Evolutionary conservation across 2,888 invertebrate species (phyloP), one percentile per base, ranked within the genome.

Genomic region (Ophraella communa): DNA sequence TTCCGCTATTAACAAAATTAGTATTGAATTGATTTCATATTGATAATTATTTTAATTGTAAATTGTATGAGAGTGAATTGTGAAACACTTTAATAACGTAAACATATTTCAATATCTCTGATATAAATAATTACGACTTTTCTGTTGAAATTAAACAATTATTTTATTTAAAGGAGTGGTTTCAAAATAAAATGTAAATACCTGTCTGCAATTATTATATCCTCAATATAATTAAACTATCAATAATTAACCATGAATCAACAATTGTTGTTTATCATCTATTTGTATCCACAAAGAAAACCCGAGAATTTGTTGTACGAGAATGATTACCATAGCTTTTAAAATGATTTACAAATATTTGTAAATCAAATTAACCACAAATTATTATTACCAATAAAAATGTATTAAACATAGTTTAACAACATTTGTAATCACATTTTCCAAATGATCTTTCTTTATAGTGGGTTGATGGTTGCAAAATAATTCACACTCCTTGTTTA

Each of bases 381-480:
- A 30, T 30, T 3, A 30, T 10, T 3, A 30, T 30, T 30, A 30
- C 30, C 30, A 30, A 30, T 30, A 30, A 30, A 30, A 30, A 8
- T 30, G n/a, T n/a, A n/a, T n/a, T n/a, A n/a, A n/a, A n/a, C 30
- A 30, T 11, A 30, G 8, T 30, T 10, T 5, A 17, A 39, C 2
- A 5, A 39, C 14, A 39, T 14, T 39, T 14, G 17, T 17, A 39
- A 14, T 39, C 14, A 10, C 4, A n/a, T 3, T 14, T 17, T 39
- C 14, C 17, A 39, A 17, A 39, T 39, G 14, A 17, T 17, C 39
- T 39, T 39, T 39, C 39, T 39, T 17, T 39, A 2, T 17, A 24
- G 49, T 51, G 49, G 49, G 21, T 17, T 51, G 8, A 10, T 51
- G 18, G 27, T 51, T 51, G 49, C 49, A 24, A 47, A 24, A 51